phyloP scores from a whole-genome alignment of 2,888 invertebrate genomes.

The Tetragonisca angustula region DNA sequence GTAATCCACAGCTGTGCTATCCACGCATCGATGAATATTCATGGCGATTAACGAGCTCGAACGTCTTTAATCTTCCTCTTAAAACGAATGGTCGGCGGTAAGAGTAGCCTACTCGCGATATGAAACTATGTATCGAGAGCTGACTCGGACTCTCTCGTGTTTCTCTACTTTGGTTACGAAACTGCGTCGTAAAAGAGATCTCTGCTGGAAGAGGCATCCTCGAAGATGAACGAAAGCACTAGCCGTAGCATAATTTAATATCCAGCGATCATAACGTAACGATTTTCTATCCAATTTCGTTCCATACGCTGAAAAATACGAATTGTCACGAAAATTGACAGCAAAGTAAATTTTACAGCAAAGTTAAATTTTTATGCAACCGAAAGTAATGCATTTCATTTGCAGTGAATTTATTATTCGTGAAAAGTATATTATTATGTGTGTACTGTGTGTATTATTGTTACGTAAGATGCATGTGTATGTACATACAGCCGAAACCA shows the following conservation, averaged over 20 bases:
- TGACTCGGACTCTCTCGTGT: constrained; percentile 21
- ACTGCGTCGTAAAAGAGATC: background rate
- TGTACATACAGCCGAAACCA: too few species aligned
- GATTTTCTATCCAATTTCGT: background rate
- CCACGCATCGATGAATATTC: constrained; percentile 35
- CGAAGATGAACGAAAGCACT: background rate
- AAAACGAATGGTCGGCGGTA: background rate
- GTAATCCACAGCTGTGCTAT: constrained; percentile 1
- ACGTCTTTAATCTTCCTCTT: constrained; percentile 22
- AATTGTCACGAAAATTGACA: too few species aligned
- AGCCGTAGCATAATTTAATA: background rate
- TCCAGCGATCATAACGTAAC: background rate
- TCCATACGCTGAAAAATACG: too few species aligned
- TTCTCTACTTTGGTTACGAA: constrained; percentile 12
- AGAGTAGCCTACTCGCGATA: background rate
- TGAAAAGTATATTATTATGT: too few species aligned
- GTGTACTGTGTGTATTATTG: too few species aligned
- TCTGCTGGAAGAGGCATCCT: background rate
- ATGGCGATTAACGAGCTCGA: background rate
- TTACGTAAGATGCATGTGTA: too few species aligned
- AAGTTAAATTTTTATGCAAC: too few species aligned
- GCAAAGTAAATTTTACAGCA: too few species aligned
- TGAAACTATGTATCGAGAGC: constrained; percentile 9
- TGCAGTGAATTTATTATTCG: too few species aligned
- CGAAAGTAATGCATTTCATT: too few species aligned